phyloP scores from a whole-genome alignment of 2,797 vertebrate species.

The Amblyopsis hoosieri region DNA sequence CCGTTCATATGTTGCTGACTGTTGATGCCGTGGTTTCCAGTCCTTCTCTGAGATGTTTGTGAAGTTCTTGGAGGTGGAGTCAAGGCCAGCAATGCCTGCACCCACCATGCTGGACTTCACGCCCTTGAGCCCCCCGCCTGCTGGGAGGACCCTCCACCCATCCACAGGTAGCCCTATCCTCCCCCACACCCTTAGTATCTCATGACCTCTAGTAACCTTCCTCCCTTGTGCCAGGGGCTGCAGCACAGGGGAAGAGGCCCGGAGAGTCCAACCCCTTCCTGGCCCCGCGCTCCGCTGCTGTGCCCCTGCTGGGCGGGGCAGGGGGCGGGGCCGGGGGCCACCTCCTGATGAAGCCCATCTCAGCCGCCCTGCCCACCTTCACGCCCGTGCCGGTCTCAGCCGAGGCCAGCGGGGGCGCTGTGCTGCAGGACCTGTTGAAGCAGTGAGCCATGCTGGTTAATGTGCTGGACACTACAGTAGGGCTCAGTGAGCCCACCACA shows the following conservation, averaged over 20 bases:
- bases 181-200: no score
- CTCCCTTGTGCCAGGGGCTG: constrained; percentile 62
- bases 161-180: constrained; percentile 71
- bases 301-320: constrained; percentile 83
- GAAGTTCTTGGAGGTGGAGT: constrained; percentile 96
- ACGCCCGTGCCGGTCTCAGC: constrained; percentile 91
- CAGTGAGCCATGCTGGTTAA: constrained; percentile 73
- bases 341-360: constrained; percentile 95
- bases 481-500: constrained; percentile 11
- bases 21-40: constrained; percentile 64
- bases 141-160: constrained; percentile 58
- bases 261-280: constrained; percentile 87
- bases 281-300: constrained; percentile 92
- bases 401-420: constrained; percentile 87
- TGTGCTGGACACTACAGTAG: constrained; percentile 33
- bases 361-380: constrained; percentile 89
- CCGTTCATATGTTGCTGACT: not conserved
- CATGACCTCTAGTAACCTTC: no score
- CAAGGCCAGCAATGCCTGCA: constrained; percentile 84
- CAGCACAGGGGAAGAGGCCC: constrained; percentile 68
- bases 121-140: constrained; percentile 79
- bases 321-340: constrained; percentile 77
- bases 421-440: constrained; percentile 92
- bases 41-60: constrained; percentile 98
- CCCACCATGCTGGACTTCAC: constrained; percentile 87